These are phyloP conservation scores for Parnassius smintheus DNA, from an alignment of 2,888 invertebrate species.

Conservation along the genomic window DNA sequence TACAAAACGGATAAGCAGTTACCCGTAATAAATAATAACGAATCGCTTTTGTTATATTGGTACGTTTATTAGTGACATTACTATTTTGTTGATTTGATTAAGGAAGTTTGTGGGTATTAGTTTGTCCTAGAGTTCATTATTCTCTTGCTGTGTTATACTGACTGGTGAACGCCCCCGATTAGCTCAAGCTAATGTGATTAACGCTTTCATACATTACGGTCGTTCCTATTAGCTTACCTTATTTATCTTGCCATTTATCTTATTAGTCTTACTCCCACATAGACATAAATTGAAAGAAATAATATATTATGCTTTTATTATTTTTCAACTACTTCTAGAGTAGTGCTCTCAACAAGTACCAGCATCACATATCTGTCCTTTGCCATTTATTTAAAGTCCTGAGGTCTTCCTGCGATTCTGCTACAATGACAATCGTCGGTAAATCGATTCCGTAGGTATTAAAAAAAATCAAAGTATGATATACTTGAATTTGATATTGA, in stretches of 20 bases:
- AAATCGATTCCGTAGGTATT: no score
- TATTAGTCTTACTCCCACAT: not conserved
- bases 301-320: no score
- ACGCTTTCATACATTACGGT: conserved; percentile 5
- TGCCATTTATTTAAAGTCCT: no score
- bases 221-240: conserved; percentile 2
- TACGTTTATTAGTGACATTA: conserved; percentile 3
- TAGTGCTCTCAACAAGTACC: no score
- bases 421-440: no score
- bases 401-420: no score
- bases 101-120: not conserved
- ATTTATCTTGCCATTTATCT: conserved; percentile 11
- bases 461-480: no score
- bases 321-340: no score
- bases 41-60: not conserved
- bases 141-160: not conserved
- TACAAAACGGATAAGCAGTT: conserved; percentile 1
- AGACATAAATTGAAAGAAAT: not conserved
- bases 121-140: conserved; percentile 10
- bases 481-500: no score
- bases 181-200: conserved; percentile 9
- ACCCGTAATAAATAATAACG: conserved; percentile 6
- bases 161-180: conserved; percentile 4
- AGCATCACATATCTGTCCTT: no score
- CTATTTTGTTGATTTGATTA: conserved; percentile 13